Base-by-base conservation (phyloP, 2,797 vertebrate species). In the Ficedula albicollis region DNA sequence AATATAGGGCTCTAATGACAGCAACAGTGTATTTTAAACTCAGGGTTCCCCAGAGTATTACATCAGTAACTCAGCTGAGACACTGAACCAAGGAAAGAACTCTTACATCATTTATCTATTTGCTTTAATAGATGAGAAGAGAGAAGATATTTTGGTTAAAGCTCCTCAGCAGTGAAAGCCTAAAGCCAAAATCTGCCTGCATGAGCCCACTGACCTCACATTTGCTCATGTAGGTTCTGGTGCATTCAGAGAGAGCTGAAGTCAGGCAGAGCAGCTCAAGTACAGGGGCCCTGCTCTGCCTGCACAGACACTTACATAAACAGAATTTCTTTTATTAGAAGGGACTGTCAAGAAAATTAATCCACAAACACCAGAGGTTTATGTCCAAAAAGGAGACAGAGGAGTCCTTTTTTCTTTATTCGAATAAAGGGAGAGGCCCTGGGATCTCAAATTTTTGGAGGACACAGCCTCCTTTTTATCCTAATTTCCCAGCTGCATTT, bases 41-140 rank as follows among this genome's bases (percentile, higher is more conserved):
- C 43, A 3, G 66, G 11, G 21, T 8, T 93, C 93, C 87, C 95
- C 59, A 52, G 92, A 58, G 92, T 56, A 93, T 96, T 96, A 30
- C 95, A 91, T 89, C 89, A 96, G 78, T 59, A 86, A 78, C 51
- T 91, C 90, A 93, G 68, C 73, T 93, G 87, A 87, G 82, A 93
- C 62, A 58, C 36, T 80, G 78, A 77, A 79, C 68, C 55, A 59
- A 59, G 51, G 66, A 27, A 86, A 70, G 46, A 78, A 59, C 43
- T 84, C 84, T 84, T 73, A 80, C 48, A 48, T 69, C 32, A 55
- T 56, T 91, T 87, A 97, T 91, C 90, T 85, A 3, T 77, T 89
- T 73, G 32, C 48, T 87, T 69, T 21, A 62, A 58, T 1, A 64
- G n/a, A 27, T 55, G 39, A 49, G 64, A 82, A 67, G 22, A 54